Conservation (phyloP, 2,888 invertebrate genomes). For the Papilio elwesi region DNA sequence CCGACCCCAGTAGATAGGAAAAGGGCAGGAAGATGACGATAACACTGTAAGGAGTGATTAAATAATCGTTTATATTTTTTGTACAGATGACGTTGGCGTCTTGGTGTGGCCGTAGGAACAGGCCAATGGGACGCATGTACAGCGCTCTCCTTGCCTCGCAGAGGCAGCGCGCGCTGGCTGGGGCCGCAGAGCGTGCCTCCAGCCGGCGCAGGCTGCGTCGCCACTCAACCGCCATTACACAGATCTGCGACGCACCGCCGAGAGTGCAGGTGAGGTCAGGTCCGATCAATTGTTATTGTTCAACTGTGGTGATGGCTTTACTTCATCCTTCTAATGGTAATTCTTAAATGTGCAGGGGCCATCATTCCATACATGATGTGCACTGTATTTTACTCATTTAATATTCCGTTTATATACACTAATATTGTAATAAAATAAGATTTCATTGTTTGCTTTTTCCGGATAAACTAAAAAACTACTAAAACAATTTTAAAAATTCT, state of each 20-base stretch:
- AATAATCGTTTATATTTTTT: neutral
- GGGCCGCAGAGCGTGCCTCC: conserved; percentile 45
- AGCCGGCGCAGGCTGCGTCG: conserved; percentile 64
- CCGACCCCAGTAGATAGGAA: too few species aligned
- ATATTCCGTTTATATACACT: too few species aligned
- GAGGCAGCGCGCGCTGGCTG: conserved; percentile 53
- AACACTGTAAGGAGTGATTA: too few species aligned
- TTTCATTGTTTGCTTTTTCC: too few species aligned
- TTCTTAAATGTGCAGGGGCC: too few species aligned
- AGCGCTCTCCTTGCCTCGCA: conserved; percentile 65
- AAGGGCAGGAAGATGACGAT: too few species aligned
- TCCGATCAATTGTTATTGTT: conserved; percentile 41
- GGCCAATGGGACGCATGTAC: conserved; percentile 55
- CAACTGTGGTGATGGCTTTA: conserved; percentile 29
- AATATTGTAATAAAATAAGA: too few species aligned
- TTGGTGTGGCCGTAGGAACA: conserved; percentile 68
- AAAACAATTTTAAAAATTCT: too few species aligned
- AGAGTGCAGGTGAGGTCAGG: conserved; percentile 82
- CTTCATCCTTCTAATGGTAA: neutral
- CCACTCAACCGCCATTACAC: conserved; percentile 73
- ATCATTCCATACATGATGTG: neutral
- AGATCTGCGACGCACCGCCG: conserved; percentile 71
- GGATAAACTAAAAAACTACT: too few species aligned
- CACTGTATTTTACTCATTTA: too few species aligned
- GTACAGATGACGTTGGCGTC: conserved; percentile 71